Conservation (phyloP, 2,888 invertebrate genomes). For the Dynastes tityus region DNA sequence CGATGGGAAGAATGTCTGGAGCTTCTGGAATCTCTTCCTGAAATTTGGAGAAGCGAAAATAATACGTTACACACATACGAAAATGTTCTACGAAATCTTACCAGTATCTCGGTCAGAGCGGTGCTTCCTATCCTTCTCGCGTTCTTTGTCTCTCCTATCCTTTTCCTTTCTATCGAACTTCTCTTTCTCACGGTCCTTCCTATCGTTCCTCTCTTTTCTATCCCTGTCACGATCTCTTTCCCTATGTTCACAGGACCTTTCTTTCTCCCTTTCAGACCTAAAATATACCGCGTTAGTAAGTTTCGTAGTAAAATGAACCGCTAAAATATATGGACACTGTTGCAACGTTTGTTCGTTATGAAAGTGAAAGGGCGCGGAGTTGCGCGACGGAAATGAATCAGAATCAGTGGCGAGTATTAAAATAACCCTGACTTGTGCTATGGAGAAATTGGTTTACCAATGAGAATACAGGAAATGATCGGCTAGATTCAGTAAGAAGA, state of each 20-base stretch:
- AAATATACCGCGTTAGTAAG: neutral
- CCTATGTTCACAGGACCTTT: constrained; percentile 41
- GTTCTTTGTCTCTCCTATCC: constrained; percentile 62
- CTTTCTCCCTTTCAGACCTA: constrained; percentile 44
- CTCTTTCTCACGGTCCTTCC: constrained; percentile 51
- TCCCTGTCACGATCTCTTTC: constrained; percentile 59
- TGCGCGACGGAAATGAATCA: too few species aligned
- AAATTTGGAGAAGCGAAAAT: constrained; percentile 7
- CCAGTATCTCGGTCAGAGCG: constrained; percentile 65
- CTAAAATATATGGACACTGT: too few species aligned
- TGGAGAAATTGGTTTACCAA: too few species aligned
- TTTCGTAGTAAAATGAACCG: too few species aligned
- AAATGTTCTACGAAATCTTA: constrained; percentile 49
- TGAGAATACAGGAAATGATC: too few species aligned
- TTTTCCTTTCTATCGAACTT: constrained; percentile 57
- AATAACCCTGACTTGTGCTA: too few species aligned
- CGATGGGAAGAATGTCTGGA: constrained; percentile 63
- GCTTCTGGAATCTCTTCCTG: constrained; percentile 59
- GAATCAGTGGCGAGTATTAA: too few species aligned
- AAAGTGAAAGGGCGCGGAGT: too few species aligned
- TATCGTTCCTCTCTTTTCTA: constrained; percentile 59
- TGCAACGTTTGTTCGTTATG: too few species aligned
- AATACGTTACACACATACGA: too few species aligned
- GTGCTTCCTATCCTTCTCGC: constrained; percentile 62
- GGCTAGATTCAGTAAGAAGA: too few species aligned